phyloP scores from a whole-genome alignment of 2,888 invertebrate species.

The Tyria jacobaeae region DNA sequence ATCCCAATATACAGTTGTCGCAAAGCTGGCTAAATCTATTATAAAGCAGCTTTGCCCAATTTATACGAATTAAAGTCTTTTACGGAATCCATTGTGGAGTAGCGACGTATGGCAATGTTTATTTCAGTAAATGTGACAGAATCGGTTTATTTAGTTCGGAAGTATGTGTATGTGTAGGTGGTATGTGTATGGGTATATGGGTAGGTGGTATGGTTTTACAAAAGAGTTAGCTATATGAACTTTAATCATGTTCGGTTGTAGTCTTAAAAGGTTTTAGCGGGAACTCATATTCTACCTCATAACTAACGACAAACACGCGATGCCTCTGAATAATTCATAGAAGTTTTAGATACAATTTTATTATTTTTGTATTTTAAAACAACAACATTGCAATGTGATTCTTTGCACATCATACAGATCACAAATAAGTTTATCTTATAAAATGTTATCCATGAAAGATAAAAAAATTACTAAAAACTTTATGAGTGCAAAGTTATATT shows the following conservation, averaged over 20 bases:
- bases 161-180: too few relatives aligned
- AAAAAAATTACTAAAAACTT: too few relatives aligned
- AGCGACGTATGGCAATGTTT: conserved; percentile 37
- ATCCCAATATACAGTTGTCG: conserved; percentile 57
- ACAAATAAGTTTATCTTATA: too few relatives aligned
- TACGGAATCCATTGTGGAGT: conserved; percentile 47
- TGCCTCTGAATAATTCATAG: conserved; percentile 62
- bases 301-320: conserved; percentile 61
- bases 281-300: conserved; percentile 48
- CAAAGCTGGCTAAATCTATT: conserved; percentile 63
- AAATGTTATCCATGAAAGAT: too few relatives aligned
- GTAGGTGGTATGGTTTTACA: too few relatives aligned
- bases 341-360: conserved; percentile 56
- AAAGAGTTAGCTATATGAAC: conserved; percentile 50
- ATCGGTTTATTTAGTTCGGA: not conserved
- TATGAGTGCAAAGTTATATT: too few relatives aligned
- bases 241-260: conserved; percentile 58
- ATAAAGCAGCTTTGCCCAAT: conserved; percentile 64
- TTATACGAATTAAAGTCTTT: conserved; percentile 62
- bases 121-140: conserved; percentile 16
- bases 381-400: conserved; percentile 24
- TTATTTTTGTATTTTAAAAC: conserved; percentile 31
- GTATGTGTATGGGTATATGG: too few relatives aligned
- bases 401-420: conserved; percentile 11
- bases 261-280: conserved; percentile 57